These are phyloP conservation scores for Chymomyza amoena DNA, from an alignment of 2,888 invertebrate genomes.

Conservation along the genomic window DNA sequence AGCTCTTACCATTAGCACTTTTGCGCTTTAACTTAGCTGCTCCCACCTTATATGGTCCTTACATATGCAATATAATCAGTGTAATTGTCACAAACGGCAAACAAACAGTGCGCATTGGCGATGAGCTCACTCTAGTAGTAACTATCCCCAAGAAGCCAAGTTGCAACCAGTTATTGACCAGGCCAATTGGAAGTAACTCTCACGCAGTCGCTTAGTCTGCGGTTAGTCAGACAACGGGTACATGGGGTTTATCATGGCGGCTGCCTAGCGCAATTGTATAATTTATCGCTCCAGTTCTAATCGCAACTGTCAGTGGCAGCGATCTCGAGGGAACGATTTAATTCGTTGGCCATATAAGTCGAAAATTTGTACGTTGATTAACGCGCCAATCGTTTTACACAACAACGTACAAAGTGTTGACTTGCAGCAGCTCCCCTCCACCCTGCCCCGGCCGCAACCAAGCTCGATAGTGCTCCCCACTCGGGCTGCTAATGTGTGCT, in stretches of 20 bases:
- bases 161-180: constrained; percentile 18
- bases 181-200: constrained; percentile 48
- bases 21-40: neutral
- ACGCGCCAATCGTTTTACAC: constrained; percentile 74
- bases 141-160: neutral
- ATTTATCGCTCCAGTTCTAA: constrained; percentile 74
- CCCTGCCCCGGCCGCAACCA: neutral
- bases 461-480: neutral
- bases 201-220: constrained; percentile 10
- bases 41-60: constrained; percentile 60
- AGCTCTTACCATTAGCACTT: constrained; percentile 8
- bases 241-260: neutral
- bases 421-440: constrained; percentile 23
- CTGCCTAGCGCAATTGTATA: constrained; percentile 66
- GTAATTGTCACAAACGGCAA: constrained; percentile 62
- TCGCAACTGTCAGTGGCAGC: constrained; percentile 71
- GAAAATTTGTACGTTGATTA: constrained; percentile 75
- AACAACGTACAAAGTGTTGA: constrained; percentile 62
- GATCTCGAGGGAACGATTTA: constrained; percentile 78
- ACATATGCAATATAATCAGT: constrained; percentile 73
- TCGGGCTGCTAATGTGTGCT: constrained; percentile 3
- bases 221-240: neutral
- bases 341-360: constrained; percentile 74
- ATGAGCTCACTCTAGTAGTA: constrained; percentile 38
- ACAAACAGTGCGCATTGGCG: constrained; percentile 29